Percentiles rank a stretch among this genome's conserved stretches.
phyloP scores from a whole-genome alignment of 2,113 vertebrate genomes.

The Ammospiza nelsoni region DNA sequence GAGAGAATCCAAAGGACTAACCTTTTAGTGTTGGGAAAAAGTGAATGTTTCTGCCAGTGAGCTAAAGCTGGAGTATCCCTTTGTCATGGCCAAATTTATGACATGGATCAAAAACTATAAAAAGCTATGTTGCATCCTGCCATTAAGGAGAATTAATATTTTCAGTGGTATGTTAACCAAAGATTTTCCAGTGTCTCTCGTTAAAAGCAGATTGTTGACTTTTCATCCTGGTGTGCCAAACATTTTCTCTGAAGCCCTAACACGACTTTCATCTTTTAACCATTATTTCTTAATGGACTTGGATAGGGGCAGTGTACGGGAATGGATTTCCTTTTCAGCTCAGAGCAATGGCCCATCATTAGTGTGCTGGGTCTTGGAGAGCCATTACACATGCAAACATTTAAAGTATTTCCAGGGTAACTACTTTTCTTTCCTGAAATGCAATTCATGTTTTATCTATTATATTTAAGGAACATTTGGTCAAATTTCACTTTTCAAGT shows the following conservation, averaged over 20 bases:
- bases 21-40: slow-evolving; percentile 69
- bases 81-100: slow-evolving; percentile 80
- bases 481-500: slow-evolving; percentile 58
- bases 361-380: slow-evolving; percentile 67
- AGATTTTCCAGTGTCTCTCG: slow-evolving; percentile 79
- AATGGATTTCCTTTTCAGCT: slow-evolving; percentile 77
- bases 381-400: slow-evolving; percentile 75
- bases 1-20: slow-evolving; percentile 62
- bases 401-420: slow-evolving; percentile 77
- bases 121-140: slow-evolving; percentile 81
- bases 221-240: slow-evolving; percentile 80
- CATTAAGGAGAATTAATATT: slow-evolving; percentile 83
- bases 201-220: slow-evolving; percentile 83
- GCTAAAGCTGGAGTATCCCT: slow-evolving; percentile 76
- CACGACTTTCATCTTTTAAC: slow-evolving; percentile 81
- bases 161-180: slow-evolving; percentile 78
- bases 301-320: slow-evolving; percentile 66
- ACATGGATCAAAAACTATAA: slow-evolving; percentile 82
- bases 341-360: slow-evolving; percentile 68
- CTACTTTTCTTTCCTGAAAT: slow-evolving; percentile 69
- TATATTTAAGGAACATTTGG: slow-evolving; percentile 56
- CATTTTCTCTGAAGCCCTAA: slow-evolving; percentile 80
- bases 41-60: slow-evolving; percentile 70
- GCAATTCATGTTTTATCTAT: slow-evolving; percentile 75
- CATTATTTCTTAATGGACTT: slow-evolving; percentile 84